phyloP scores from a whole-genome alignment of 2,113 vertebrate genomes.

The Vicugna pacos region DNA sequence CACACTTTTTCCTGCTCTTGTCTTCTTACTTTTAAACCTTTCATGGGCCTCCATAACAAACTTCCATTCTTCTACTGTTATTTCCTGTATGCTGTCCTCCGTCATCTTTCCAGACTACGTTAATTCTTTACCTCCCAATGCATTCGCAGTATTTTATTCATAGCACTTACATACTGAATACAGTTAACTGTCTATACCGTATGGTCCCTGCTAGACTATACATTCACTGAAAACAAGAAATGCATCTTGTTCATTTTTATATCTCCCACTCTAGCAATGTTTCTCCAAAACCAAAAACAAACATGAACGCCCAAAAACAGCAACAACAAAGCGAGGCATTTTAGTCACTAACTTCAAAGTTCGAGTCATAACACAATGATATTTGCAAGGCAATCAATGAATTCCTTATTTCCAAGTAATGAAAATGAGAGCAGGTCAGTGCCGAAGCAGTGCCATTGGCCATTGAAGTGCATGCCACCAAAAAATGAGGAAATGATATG shows the following conservation, averaged over 20 bases:
- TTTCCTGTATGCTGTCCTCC: neutral
- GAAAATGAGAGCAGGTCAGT: neutral
- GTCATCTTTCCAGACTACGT: neutral
- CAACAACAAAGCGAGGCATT: neutral
- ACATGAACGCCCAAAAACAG: neutral
- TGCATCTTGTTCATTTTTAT: neutral
- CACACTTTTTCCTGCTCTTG: neutral
- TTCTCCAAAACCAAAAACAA: neutral
- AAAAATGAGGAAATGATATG: neutral
- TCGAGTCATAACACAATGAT: neutral
- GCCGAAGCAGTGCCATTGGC: neutral
- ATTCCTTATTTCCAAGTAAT: neutral
- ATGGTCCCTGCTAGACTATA: neutral
- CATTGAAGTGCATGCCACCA: neutral
- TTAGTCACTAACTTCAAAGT: conserved; percentile 16
- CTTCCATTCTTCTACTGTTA: neutral
- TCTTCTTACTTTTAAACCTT: neutral
- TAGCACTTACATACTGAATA: neutral
- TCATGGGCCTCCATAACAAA: neutral
- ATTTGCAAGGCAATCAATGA: neutral
- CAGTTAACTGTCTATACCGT: neutral
- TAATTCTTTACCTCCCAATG: neutral
- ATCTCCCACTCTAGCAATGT: neutral
- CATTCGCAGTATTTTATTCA: conserved; percentile 39
- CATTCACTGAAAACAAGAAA: neutral